Percentiles rank a stretch among this genome's conserved stretches.
Evolutionary conservation across 2,797 vertebrate species (phyloP).

Genomic region (Lophotriccus pileatus): DNA sequence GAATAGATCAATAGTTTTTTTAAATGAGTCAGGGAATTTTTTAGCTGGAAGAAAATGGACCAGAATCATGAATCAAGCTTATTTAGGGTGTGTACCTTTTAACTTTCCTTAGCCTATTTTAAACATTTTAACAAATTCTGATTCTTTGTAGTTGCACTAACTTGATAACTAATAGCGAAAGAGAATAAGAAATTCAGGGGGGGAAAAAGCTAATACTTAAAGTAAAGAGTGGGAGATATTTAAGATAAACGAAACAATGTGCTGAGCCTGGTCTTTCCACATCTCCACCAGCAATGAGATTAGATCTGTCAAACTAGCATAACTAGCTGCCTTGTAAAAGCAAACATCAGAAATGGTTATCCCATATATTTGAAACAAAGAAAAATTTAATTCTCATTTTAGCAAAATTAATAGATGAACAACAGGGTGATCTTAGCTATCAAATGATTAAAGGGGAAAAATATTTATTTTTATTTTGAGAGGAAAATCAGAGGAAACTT

Average conservation of each 20-base stretch:
- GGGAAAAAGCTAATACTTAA: neutral
- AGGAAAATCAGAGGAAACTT: neutral
- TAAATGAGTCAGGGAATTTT: neutral
- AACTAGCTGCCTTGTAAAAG: neutral
- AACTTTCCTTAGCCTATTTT: neutral
- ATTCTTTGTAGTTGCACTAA: neutral
- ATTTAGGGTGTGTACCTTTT: neutral
- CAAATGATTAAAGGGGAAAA: neutral
- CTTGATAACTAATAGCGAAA: neutral
- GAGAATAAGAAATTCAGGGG: neutral
- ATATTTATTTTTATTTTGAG: neutral
- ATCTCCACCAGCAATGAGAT: neutral
- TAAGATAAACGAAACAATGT: neutral
- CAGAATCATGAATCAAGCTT: neutral
- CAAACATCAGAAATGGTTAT: neutral
- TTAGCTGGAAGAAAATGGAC: neutral
- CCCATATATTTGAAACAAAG: neutral
- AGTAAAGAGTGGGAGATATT: neutral
- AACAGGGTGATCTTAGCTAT: neutral
- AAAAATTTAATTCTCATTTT: neutral
- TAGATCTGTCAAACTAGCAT: neutral
- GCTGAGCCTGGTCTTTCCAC: neutral
- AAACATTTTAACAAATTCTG: neutral
- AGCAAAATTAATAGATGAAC: neutral
- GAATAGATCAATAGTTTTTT: neutral